Percentiles rank a stretch among this genome's conserved stretches.
Evolutionary conservation across 2,797 vertebrate genomes (phyloP).

Genomic region (Emys orbicularis): DNA sequence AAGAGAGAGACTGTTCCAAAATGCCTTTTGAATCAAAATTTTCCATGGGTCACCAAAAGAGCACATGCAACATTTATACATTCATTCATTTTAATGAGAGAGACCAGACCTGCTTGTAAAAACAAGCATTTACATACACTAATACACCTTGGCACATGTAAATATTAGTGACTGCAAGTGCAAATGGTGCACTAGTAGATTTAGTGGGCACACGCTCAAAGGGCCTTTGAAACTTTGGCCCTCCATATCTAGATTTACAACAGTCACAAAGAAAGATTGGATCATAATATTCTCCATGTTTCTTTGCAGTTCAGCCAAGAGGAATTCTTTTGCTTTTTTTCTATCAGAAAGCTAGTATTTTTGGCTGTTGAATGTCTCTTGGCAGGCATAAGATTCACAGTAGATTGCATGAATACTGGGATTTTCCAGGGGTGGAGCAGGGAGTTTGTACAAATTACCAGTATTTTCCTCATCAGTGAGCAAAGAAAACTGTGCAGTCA

Average conservation of each 20-base stretch:
- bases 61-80: background rate
- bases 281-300: background rate
- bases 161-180: background rate
- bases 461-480: background rate
- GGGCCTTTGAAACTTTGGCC: background rate
- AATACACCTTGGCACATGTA: background rate
- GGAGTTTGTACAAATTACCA: background rate
- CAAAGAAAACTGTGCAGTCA: background rate
- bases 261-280: accelerated
- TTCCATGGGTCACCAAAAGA: background rate
- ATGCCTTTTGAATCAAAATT: background rate
- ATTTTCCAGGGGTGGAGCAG: constrained; percentile 54
- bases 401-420: constrained; percentile 8
- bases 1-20: background rate
- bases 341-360: background rate
- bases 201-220: background rate
- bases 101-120: background rate
- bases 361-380: background rate
- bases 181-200: background rate
- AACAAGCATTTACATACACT: background rate
- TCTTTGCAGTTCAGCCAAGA: background rate
- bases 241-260: background rate
- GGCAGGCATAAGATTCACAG: background rate
- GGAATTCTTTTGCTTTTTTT: background rate
- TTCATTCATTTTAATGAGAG: background rate